Evolutionary conservation across 92 coral and sea anemone genomes (phyloP), one percentile per base, ranked within the genome.

Genomic region (Epizoanthus fatuus): DNA sequence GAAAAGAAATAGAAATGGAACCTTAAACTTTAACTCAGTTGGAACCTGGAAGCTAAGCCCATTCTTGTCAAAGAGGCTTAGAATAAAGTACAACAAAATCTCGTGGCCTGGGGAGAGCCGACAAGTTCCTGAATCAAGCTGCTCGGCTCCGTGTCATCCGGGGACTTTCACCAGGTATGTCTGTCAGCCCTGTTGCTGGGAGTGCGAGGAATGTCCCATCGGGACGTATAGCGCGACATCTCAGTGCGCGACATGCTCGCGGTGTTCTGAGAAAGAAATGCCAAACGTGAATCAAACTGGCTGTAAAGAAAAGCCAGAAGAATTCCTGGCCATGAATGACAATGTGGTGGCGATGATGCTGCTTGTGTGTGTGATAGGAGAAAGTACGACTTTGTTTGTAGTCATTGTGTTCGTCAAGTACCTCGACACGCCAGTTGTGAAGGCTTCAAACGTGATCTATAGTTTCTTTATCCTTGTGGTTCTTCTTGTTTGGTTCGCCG

Each of bases 361-460:
- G 69, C 84, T 83, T 5, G 91, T 90, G 49, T 91, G 96, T 66
- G 90, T 85, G 55, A 52, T 90, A 60, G 99, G 99, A 12, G 91
- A 84, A 84, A 66, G 91, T 35, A 67, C 90, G 13, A 88, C 97
- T 4, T 72, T 86, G 13, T 85, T 89, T 39, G 95, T 95, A 10
- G 80, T 97, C 22, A 91, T 81, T 4, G 94, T 97, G 8, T 90
- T 95, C 52, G 83, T 97, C 47, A 90, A 81, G 60, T 95, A 90
- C 83, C 97, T 89, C 63, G 69, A 83, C 22, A 90, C 99, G 11
- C 99, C 98, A 25, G 96, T 97, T 12, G 96, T 97, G 44, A 93
- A 93, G 67, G 99, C 98, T 17, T 78, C 98, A 12, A 95, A 95
- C 74, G 84, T 91, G 20, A 86, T 88, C 7, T 94, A 92, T 63